phyloP scores from a whole-genome alignment of 2,797 vertebrate species.

The Lophotriccus pileatus region DNA sequence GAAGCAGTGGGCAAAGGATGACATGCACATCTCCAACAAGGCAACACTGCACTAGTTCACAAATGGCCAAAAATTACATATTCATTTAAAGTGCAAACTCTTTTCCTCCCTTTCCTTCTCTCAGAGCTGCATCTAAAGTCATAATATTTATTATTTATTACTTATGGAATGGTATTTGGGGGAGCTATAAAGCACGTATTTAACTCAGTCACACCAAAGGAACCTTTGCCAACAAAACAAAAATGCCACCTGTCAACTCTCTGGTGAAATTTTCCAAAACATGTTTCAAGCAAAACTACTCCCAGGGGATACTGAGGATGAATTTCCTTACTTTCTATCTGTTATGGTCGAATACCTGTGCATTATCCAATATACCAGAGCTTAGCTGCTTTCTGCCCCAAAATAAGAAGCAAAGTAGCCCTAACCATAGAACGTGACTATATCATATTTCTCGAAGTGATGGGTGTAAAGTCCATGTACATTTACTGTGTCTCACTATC shows the following conservation, averaged over 20 bases:
- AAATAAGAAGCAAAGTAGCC: neutral
- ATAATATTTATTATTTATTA: neutral
- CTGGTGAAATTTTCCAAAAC: neutral
- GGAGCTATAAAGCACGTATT: neutral
- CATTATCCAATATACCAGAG: rapidly evolving
- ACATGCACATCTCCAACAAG: neutral
- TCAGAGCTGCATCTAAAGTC: neutral
- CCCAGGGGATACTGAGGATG: neutral
- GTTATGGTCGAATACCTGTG: neutral
- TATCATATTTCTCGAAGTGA: neutral
- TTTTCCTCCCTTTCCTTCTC: neutral
- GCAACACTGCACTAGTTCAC: neutral
- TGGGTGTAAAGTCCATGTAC: neutral
- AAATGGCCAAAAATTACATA: neutral
- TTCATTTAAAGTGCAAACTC: neutral
- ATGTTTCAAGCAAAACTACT: neutral
- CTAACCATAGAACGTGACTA: no score
- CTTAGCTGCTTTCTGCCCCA: neutral
- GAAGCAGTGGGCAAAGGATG: slow-evolving; percentile 2
- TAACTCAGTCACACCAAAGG: neutral
- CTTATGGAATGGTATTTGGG: neutral
- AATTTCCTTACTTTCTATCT: neutral
- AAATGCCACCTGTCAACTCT: neutral
- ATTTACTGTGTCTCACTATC: rapidly evolving
- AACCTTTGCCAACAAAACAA: neutral